These are phyloP conservation scores for Gobius niger DNA, from an alignment of 2,113 vertebrate genomes.

Conservation along the genomic window DNA sequence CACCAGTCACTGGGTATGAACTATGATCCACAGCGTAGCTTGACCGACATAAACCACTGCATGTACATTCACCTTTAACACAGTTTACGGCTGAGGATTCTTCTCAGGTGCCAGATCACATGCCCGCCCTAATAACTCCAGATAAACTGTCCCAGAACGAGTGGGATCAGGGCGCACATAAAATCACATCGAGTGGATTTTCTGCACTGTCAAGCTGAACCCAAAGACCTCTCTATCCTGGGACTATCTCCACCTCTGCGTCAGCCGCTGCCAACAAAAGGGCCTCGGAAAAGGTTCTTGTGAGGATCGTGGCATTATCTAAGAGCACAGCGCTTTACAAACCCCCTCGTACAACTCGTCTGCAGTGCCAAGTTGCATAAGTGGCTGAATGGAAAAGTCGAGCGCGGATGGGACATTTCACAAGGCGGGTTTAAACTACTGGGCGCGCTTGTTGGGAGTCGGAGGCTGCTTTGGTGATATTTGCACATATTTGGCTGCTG, in stretches of 20 bases:
- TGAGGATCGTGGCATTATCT: constrained; percentile 10
- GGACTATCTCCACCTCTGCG: constrained; percentile 8
- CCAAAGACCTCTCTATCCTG: constrained; percentile 16
- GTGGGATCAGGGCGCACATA: constrained; percentile 4
- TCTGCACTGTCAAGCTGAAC: constrained; percentile 36
- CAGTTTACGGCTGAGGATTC: neutral
- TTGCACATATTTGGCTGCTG: constrained; percentile 36
- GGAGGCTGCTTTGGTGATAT: constrained; percentile 51
- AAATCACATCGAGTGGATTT: constrained; percentile 43
- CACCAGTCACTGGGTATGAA: neutral
- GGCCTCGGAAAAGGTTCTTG: neutral
- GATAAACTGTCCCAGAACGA: constrained; percentile 25
- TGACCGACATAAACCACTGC: neutral
- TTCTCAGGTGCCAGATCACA: constrained; percentile 4
- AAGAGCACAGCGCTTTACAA: neutral
- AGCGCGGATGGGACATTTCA: constrained; percentile 64
- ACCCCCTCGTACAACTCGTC: constrained; percentile 5
- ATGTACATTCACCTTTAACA: neutral
- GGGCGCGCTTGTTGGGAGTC: constrained; percentile 41
- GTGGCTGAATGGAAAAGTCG: constrained; percentile 41
- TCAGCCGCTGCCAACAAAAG: constrained; percentile 26
- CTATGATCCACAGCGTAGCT: no score
- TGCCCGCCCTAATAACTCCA: constrained; percentile 18
- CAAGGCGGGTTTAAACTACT: constrained; percentile 46
- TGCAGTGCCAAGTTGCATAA: constrained; percentile 38